Evolutionary conservation across 2,113 vertebrate genomes (phyloP).

Genomic region (Elachura formosa): DNA sequence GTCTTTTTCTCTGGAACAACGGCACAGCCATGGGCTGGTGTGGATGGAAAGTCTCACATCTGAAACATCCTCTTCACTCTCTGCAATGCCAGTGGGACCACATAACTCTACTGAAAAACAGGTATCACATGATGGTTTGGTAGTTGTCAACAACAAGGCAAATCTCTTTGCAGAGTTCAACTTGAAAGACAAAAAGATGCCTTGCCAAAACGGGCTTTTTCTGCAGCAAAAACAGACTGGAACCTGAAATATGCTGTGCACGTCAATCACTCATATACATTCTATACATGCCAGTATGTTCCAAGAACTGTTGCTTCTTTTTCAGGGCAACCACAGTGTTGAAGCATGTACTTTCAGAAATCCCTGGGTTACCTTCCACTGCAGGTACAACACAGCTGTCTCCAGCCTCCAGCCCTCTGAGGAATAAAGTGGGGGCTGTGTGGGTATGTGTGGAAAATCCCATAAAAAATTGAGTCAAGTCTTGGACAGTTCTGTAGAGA

Average conservation of each 20-base stretch:
- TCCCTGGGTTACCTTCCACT: background rate
- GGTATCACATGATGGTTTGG: slow-evolving; percentile 43
- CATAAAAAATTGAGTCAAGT: background rate
- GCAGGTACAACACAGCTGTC: background rate
- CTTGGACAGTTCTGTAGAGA: background rate
- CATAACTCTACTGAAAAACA: slow-evolving; percentile 34
- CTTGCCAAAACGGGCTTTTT: background rate
- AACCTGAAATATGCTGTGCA: background rate
- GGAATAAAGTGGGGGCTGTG: background rate
- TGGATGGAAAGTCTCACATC: background rate
- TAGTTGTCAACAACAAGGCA: background rate
- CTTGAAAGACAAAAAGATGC: background rate
- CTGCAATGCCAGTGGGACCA: background rate
- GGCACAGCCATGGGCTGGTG: background rate
- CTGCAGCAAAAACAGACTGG: background rate
- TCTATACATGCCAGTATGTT: background rate
- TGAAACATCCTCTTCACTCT: background rate
- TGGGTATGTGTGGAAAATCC: background rate
- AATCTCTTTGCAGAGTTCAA: background rate
- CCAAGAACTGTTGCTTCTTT: background rate
- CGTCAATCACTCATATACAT: background rate
- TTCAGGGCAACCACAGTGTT: background rate
- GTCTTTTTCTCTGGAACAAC: background rate
- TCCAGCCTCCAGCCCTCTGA: background rate
- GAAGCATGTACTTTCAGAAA: background rate